Evolutionary conservation across 2,113 vertebrate genomes (phyloP).

Genomic region (Tichodroma muraria): DNA sequence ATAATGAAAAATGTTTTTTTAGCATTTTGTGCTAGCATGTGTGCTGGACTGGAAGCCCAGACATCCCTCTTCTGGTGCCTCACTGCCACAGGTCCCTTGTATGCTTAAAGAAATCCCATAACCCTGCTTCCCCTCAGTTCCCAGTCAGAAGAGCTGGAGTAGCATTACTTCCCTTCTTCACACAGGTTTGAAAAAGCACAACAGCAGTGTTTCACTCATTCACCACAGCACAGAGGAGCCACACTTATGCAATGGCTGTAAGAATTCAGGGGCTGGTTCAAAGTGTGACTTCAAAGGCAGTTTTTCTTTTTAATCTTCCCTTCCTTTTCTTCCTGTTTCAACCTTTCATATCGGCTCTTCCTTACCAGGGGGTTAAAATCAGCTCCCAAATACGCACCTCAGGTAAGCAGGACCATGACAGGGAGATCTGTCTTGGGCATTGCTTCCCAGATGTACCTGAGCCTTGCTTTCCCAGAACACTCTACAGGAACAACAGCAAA

Average conservation of each 20-base stretch:
- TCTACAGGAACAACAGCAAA: not conserved
- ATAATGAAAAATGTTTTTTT: not conserved
- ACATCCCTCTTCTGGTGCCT: not conserved
- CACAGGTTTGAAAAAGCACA: not conserved
- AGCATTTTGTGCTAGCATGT: not conserved
- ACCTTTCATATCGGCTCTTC: not conserved
- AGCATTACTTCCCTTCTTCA: not conserved
- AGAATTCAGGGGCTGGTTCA: not conserved
- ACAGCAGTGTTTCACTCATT: not conserved
- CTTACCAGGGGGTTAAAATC: not conserved
- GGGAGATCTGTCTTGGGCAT: not conserved
- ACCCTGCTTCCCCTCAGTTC: not conserved
- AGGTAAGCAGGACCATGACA: accelerated
- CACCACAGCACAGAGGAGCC: not conserved
- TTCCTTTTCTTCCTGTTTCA: not conserved
- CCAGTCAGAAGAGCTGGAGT: not conserved
- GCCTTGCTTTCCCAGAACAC: not conserved
- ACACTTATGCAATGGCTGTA: not conserved
- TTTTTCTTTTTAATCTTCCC: not conserved
- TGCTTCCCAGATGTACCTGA: not conserved
- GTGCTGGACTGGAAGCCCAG: not conserved
- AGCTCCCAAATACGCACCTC: not conserved
- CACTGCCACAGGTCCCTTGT: not conserved
- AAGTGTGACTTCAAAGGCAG: not conserved
- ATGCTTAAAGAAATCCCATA: not conserved